These are phyloP conservation scores for Tadarida brasiliensis DNA, from an alignment of 2,797 vertebrate species.

Conservation along the genomic window DNA sequence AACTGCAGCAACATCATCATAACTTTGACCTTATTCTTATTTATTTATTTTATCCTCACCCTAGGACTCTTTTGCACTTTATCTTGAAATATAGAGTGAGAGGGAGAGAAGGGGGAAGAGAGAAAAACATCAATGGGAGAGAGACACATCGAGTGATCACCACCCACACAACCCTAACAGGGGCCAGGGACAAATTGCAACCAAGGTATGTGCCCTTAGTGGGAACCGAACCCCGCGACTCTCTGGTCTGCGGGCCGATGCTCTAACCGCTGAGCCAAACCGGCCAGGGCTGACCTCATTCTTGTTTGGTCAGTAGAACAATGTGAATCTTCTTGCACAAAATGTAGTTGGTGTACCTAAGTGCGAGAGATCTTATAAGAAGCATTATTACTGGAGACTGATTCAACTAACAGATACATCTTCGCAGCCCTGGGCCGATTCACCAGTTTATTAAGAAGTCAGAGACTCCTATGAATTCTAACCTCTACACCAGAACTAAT, in stretches of 20 bases:
- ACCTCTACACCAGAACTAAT: background rate
- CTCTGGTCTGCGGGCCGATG: too few species aligned
- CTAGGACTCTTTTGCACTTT: too few species aligned
- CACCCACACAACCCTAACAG: too few species aligned
- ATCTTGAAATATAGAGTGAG: too few species aligned
- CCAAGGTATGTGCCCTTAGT: too few species aligned
- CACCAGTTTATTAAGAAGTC: background rate
- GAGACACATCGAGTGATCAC: too few species aligned
- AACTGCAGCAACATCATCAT: background rate
- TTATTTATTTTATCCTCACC: too few species aligned
- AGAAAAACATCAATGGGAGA: too few species aligned
- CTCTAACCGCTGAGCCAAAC: too few species aligned
- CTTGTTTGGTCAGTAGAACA: background rate
- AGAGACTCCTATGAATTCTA: background rate
- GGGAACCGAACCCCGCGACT: too few species aligned
- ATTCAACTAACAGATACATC: constrained; percentile 3
- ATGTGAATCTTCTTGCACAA: background rate
- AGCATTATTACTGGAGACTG: background rate
- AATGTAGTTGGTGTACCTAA: background rate
- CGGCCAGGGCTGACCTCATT: constrained; percentile 15
- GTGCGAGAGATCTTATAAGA: background rate
- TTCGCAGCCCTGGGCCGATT: background rate
- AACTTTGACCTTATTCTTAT: background rate
- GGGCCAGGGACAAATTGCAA: too few species aligned
- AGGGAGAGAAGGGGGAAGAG: too few species aligned